A percentile compares a stretch with the other conserved stretches of the same genome.
Conservation (phyloP, 2,888 invertebrate species). For the Arrhopalites spinosus region DNA sequence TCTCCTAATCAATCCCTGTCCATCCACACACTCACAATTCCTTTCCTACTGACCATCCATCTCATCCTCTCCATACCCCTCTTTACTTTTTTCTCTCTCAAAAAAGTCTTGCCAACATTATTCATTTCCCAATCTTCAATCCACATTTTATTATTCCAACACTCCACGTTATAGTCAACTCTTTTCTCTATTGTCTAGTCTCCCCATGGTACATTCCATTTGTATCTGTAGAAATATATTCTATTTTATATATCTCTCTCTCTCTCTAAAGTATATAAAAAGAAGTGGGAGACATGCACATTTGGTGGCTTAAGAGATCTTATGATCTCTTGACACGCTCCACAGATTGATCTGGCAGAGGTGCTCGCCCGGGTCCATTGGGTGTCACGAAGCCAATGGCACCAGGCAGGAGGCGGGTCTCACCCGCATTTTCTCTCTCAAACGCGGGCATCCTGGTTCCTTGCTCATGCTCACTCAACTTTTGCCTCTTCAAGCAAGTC, state of each 20-base stretch:
- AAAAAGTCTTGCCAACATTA: not conserved
- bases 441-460: constrained; percentile 41
- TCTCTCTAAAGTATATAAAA: too few species aligned
- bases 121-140: too few species aligned
- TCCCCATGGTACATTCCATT: too few species aligned
- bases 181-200: too few species aligned
- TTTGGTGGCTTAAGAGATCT: constrained; percentile 20
- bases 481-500: not conserved
- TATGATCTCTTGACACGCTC: constrained; percentile 56
- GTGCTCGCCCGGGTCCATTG: constrained; percentile 56
- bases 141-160: too few species aligned
- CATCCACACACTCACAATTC: constrained; percentile 20
- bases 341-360: constrained; percentile 56
- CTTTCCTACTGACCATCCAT: not conserved
- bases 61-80: not conserved
- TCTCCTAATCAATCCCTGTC: constrained; percentile 32
- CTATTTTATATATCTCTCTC: too few species aligned
- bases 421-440: constrained; percentile 10
- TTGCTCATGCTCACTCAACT: constrained; percentile 33
- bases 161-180: too few species aligned
- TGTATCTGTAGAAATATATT: too few species aligned
- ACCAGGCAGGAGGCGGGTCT: constrained; percentile 55
- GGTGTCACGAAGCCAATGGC: constrained; percentile 56
- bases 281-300: too few species aligned
- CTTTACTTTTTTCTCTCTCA: not conserved